Base-by-base conservation (phyloP, 1,140 invertebrate genomes). In the Brachionus rubens region DNA sequence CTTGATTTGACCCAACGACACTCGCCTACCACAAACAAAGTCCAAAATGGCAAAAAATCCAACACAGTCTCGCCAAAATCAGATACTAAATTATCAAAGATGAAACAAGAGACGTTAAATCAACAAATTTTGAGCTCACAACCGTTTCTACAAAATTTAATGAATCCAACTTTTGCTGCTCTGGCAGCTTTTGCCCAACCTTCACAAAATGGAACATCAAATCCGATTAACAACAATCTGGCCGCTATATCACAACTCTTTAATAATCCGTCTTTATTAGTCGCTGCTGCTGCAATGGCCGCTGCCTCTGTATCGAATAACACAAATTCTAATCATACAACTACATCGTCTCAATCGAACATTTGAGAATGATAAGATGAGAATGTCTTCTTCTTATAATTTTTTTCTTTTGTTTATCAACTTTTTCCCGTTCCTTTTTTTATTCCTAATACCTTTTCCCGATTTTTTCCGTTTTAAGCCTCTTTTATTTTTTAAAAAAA, bases 231-330 rank as follows among this genome's bases (percentile, higher is more conserved):
- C 9, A 41, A 36, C 43, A 65, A 65, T 65, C 16, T 65, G 9
- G 40, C 59, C n/a, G 43, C 43, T 46, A 14, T 46, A 65, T 16
- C 59, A 65, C 12, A 21, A 16, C 10, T 65, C 1, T 36, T 65
- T 24, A n/a, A 24, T 30, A 65, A 65, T 65, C 59, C 59, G 59
- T 65, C 59, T 65, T 28, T 65, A 21, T 65, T 65, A 43, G 59
- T 65, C 19, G 59, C 59, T n/a, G 56, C 56, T 40, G 59, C 59
- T 19, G 7, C 41, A 24, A 26, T 41, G 36, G 59, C 59, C 28
- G 59, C 59, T 3, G 43, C 43, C 3, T 46, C 43, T 46, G 43
- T 46, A 36, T 36, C 54, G 54, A 59, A 28, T 59, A 59, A 40
- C 19, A 33, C 54, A 30, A 65, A 46, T 46, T 7, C 4, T 46